Conservation (phyloP, 2,113 vertebrate genomes). For the Microcebus tavaratra region DNA sequence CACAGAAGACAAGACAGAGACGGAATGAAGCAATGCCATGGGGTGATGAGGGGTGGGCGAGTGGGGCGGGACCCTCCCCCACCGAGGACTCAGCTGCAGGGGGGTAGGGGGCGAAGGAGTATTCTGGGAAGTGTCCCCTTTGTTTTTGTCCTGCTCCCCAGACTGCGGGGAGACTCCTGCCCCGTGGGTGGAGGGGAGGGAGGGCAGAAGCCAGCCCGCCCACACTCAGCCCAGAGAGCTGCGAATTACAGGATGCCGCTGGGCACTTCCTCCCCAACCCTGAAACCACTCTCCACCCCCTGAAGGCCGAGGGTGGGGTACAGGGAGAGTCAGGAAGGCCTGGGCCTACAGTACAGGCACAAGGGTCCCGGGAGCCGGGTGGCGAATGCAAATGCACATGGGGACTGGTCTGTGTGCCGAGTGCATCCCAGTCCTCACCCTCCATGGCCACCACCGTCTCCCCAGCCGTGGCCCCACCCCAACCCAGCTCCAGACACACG, state of each 20-base stretch:
- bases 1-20: slow-evolving; percentile 78
- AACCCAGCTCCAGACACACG: neutral
- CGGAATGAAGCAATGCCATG: slow-evolving; percentile 64
- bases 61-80: neutral
- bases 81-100: neutral
- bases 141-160: neutral
- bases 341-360: neutral
- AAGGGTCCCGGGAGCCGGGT: accelerated
- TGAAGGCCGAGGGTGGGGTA: neutral
- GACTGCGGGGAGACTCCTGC: neutral
- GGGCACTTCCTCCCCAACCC: slow-evolving; percentile 12
- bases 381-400: accelerated
- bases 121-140: neutral
- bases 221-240: neutral
- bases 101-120: neutral
- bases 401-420: neutral
- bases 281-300: neutral
- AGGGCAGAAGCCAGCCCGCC: neutral
- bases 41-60: neutral
- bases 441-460: accelerated
- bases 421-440: neutral
- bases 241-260: slow-evolving; percentile 32
- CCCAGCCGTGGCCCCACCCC: neutral
- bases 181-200: neutral
- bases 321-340: neutral